Base-by-base conservation (phyloP, 2,113 vertebrate species). In the Copsychus sechellarum region DNA sequence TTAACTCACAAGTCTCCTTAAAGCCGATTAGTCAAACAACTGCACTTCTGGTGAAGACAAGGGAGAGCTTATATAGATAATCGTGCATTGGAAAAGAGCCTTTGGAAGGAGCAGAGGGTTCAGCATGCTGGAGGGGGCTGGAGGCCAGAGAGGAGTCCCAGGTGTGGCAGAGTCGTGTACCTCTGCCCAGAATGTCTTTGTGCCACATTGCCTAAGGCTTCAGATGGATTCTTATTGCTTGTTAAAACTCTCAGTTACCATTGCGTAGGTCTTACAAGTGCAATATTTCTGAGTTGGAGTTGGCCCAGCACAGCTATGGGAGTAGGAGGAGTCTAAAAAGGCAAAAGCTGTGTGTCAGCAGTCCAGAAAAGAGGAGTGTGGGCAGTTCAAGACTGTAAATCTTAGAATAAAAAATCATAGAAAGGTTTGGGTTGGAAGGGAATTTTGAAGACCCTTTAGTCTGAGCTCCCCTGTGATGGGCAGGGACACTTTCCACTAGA, bases 201-300 rank as follows among this genome's bases (percentile, higher is more conserved):
- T 89, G 83, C 70, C 36, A 14, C 53, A 2, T 79, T 69, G 51
- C 82, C 57, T 66, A 14, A 51, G 94, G 86, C 69, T 93, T 77
- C 65, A 45, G 73, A 34, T 84, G n/a, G 36, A 56, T 95, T 94
- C 47, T 51, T 38, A 12, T 2, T 78, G 53, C 77, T 89, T 76
- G 64, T 83, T 83, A 86, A 61, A 90, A 69, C 58, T 88, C 11
- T 5, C 23, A 25, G 40, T 88, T 86, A 80, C 54, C 5, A 2
- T n/a, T 70, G 60, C 3, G 2, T 80, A 56, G 40, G 51, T 88
- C 86, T 86, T 73, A 34, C 22, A 88, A 83, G 88, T 73, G 79
- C 86, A 92, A 2, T 93, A 83, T 94, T 95, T 94, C 53, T 90
- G 82, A 88, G 66, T 28, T 81, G 82, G 71, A 94, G 26, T 23